Evolutionary conservation across 2,113 vertebrate genomes (phyloP).

Genomic region (Phasianus colchicus): DNA sequence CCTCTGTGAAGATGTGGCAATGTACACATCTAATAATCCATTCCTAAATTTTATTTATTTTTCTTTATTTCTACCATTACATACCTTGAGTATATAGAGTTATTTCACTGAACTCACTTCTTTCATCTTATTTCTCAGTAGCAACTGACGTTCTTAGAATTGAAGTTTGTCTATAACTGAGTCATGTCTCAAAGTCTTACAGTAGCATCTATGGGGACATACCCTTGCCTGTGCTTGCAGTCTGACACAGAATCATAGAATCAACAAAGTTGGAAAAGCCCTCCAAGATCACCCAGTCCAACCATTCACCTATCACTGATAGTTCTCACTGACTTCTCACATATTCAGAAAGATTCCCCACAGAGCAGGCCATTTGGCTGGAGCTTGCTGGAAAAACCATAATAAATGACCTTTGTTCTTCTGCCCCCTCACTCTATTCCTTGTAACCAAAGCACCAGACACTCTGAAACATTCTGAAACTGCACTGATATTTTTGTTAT

Average conservation of each 20-base stretch:
- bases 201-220: neutral
- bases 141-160: neutral
- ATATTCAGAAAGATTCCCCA: neutral
- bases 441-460: neutral
- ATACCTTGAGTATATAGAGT: rapidly evolving
- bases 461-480: neutral
- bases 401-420: neutral
- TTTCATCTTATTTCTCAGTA: neutral
- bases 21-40: rapidly evolving
- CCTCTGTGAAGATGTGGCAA: neutral
- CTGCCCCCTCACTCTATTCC: rapidly evolving
- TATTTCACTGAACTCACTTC: neutral
- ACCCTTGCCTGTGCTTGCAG: rapidly evolving
- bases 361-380: neutral
- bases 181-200: neutral
- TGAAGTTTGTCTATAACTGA: neutral
- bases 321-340: too few relatives aligned
- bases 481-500: rapidly evolving
- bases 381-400: neutral
- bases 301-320: too few relatives aligned
- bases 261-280: too few relatives aligned
- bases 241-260: too few relatives aligned
- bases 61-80: neutral
- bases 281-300: too few relatives aligned
- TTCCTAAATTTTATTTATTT: neutral